phyloP scores from a whole-genome alignment of 2,113 vertebrate species.

The Micromys minutus region DNA sequence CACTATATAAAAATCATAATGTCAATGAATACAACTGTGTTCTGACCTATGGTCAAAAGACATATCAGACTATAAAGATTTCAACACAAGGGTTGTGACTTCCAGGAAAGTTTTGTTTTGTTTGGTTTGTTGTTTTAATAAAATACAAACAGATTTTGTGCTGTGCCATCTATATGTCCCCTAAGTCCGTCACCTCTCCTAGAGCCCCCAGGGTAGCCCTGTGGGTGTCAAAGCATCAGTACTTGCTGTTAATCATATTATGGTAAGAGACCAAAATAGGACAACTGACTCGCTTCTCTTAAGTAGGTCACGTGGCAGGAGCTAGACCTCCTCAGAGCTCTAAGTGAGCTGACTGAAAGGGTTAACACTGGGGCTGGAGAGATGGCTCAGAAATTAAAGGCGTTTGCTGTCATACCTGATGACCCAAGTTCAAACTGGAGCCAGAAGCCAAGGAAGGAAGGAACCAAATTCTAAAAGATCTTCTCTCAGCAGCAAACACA shows the following conservation, averaged over 20 bases:
- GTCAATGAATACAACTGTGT: conserved; percentile 90
- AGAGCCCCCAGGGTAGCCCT: not conserved
- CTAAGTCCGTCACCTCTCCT: not conserved
- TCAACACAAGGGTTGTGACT: conserved; percentile 86
- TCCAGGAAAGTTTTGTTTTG: conserved; percentile 87
- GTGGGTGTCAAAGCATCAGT: not conserved
- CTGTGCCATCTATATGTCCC: conserved; percentile 50
- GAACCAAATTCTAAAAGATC: not conserved
- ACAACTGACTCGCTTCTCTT: not conserved
- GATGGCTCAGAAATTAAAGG: not conserved
- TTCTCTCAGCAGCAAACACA: not conserved
- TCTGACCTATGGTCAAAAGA: conserved; percentile 87
- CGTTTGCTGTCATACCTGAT: not conserved
- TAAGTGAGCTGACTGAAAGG: not conserved
- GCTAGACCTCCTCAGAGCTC: not conserved
- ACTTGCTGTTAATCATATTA: not conserved
- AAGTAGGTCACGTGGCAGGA: not conserved
- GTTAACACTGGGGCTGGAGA: not conserved
- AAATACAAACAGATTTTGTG: conserved; percentile 79
- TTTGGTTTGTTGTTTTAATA: conserved; percentile 85
- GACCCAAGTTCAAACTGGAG: not conserved
- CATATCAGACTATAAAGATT: conserved; percentile 86
- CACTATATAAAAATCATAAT: conserved; percentile 88
- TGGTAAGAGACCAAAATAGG: not conserved
- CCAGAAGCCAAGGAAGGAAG: not conserved